Conservation (phyloP, 2,113 vertebrate species). For the Rattus rattus region DNA sequence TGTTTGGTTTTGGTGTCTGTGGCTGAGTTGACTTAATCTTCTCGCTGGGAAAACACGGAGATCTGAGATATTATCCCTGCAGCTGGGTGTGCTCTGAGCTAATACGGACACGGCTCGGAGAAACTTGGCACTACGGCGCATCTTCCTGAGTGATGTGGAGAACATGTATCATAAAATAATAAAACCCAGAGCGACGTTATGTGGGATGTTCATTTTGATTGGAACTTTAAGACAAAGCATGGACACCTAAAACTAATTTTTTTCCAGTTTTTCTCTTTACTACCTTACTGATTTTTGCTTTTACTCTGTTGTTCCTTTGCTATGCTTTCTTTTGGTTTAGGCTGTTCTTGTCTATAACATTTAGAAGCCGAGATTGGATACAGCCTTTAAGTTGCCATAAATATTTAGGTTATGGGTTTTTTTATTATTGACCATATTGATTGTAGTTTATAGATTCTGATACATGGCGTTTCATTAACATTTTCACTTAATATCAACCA, state of each 20-base stretch:
- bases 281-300: background rate
- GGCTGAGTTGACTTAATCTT: background rate
- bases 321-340: background rate
- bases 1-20: background rate
- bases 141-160: rapidly evolving
- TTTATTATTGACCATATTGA: background rate
- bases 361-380: background rate
- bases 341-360: background rate
- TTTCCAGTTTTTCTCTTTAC: background rate
- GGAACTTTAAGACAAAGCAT: background rate
- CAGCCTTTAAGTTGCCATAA: background rate
- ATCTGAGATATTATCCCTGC: too few species aligned
- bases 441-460: constrained; percentile 1
- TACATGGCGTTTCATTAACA: background rate
- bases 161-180: background rate
- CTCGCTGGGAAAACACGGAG: background rate
- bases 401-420: background rate
- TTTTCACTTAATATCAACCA: background rate
- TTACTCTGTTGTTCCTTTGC: background rate
- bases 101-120: background rate
- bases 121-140: background rate
- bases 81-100: background rate
- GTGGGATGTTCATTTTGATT: background rate
- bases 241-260: background rate
- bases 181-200: background rate